phyloP scores from a whole-genome alignment of 2,113 vertebrate species.

The Microtus oregoni region DNA sequence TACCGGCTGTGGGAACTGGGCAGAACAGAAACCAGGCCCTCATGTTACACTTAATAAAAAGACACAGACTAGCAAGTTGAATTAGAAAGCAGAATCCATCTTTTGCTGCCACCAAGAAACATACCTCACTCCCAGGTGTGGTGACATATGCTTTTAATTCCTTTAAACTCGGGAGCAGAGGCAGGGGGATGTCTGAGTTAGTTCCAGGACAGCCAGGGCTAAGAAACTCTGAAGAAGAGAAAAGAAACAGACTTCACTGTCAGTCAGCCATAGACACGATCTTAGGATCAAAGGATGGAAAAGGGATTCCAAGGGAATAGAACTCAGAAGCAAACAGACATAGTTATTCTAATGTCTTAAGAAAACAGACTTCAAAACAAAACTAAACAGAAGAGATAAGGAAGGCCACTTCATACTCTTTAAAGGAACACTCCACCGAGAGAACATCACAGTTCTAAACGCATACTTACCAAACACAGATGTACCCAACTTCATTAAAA shows the following conservation, averaged over 20 bases:
- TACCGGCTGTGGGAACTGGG: no score
- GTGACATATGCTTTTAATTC: not conserved
- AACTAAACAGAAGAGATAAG: not conserved
- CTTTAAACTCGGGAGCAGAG: not conserved
- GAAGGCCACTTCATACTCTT: not conserved
- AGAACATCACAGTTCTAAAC: not conserved
- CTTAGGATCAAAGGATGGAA: not conserved
- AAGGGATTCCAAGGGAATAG: not conserved
- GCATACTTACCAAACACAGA: not conserved
- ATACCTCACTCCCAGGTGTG: not conserved
- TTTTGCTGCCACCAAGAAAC: not conserved
- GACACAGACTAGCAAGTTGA: not conserved
- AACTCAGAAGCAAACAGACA: not conserved
- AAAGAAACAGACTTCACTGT: not conserved
- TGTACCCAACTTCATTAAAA: not conserved
- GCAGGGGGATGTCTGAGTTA: not conserved
- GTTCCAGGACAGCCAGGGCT: not conserved
- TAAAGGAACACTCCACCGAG: not conserved
- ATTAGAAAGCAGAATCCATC: not conserved
- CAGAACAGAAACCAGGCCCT: no score
- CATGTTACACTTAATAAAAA: not conserved
- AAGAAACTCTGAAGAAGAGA: not conserved
- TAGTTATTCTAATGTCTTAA: not conserved
- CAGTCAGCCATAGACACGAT: not conserved
- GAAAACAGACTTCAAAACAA: not conserved